These are phyloP conservation scores for Bombus waltoni DNA, from an alignment of 1,140 invertebrate species.

Conservation along the genomic window DNA sequence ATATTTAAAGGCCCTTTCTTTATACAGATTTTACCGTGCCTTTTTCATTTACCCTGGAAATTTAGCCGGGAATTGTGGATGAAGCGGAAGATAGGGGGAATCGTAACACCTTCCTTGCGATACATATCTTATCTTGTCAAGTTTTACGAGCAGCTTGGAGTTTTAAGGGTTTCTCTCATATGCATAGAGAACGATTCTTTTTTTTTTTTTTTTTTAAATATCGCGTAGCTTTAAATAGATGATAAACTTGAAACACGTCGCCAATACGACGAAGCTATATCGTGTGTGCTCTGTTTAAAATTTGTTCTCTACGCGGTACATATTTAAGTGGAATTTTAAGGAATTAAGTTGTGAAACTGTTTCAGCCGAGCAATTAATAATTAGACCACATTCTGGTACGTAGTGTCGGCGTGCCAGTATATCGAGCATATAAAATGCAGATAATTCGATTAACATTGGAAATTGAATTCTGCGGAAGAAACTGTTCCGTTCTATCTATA, in stretches of 20 bases:
- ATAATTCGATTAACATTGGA: too few species aligned
- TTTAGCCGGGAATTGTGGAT: conserved; percentile 3
- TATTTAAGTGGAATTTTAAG: too few species aligned
- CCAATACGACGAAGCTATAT: not conserved
- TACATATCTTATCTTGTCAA: conserved; percentile 48
- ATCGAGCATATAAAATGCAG: too few species aligned
- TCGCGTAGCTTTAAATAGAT: conserved; percentile 35
- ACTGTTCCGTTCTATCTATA: too few species aligned
- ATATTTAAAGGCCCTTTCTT: not conserved
- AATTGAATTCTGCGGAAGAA: too few species aligned
- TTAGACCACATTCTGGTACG: too few species aligned
- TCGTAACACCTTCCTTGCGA: conserved; percentile 20
- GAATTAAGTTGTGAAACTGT: too few species aligned
- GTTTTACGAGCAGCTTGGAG: conserved; percentile 35
- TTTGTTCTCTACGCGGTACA: conserved; percentile 32
- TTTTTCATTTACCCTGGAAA: conserved; percentile 40
- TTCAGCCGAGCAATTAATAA: too few species aligned
- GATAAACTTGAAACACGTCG: conserved; percentile 50
- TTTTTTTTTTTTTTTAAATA: conserved; percentile 56
- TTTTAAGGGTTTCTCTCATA: conserved; percentile 39
- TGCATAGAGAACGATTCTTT: conserved; percentile 33
- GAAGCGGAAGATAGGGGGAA: not conserved
- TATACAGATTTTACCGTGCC: not conserved
- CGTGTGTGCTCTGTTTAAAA: not conserved
- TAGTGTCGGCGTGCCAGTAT: too few species aligned